Percentiles rank a stretch among this genome's conserved stretches.
These are phyloP conservation scores for Tauraco erythrolophus DNA, from an alignment of 2,113 vertebrate genomes.

Conservation along the genomic window DNA sequence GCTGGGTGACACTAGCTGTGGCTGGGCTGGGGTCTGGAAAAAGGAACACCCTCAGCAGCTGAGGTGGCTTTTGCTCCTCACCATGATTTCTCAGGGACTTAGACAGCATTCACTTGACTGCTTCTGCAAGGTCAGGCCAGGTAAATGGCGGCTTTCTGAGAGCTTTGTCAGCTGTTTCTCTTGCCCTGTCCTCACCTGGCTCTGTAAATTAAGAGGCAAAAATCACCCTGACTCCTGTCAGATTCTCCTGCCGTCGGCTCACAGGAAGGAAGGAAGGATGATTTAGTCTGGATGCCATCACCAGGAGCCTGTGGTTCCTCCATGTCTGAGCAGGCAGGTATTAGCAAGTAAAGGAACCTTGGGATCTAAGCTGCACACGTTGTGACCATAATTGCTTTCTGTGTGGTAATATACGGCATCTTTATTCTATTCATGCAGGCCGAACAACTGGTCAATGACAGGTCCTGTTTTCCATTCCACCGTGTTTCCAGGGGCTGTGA, in stretches of 20 bases:
- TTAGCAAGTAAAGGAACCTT: neutral
- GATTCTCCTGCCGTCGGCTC: neutral
- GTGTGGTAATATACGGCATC: neutral
- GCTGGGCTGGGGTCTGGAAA: too few relatives aligned
- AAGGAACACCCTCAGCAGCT: neutral
- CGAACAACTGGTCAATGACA: slow-evolving; percentile 24
- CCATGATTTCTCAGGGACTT: neutral
- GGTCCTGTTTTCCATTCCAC: slow-evolving; percentile 15
- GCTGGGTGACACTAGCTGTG: neutral
- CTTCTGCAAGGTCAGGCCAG: neutral
- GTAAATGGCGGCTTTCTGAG: neutral
- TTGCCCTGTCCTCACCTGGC: neutral
- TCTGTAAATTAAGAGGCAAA: slow-evolving; percentile 34
- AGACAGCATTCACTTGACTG: neutral
- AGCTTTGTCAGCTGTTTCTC: neutral
- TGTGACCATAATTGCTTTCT: neutral
- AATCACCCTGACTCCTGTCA: neutral
- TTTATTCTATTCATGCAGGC: neutral
- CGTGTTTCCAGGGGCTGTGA: slow-evolving; percentile 2
- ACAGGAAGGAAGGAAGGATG: neutral
- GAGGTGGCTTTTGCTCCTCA: neutral
- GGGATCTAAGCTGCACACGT: neutral
- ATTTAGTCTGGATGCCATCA: neutral
- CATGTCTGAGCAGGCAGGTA: neutral
- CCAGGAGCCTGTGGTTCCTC: neutral